phyloP scores from a whole-genome alignment of 2,888 invertebrate genomes.

The Chalcosyrphus nemorum region DNA sequence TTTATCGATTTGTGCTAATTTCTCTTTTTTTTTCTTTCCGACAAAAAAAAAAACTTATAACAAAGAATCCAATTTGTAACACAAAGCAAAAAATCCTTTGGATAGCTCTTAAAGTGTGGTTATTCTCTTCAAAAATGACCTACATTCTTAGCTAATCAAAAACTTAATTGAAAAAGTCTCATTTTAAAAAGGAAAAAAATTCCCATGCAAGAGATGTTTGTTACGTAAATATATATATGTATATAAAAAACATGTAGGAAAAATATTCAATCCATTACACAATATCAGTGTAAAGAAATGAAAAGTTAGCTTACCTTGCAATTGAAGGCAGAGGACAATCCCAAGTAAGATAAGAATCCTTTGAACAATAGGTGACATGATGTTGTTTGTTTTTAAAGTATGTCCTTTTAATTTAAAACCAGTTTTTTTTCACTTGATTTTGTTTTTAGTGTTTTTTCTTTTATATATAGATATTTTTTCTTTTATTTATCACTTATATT shows the following conservation, averaged over 20 bases:
- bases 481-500: neutral
- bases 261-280: slow-evolving; percentile 13
- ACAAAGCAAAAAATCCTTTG: neutral
- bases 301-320: slow-evolving; percentile 77
- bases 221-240: slow-evolving; percentile 39
- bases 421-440: neutral
- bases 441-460: neutral
- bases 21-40: neutral
- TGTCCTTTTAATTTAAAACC: neutral
- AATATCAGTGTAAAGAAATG: neutral
- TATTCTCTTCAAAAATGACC: slow-evolving; percentile 23
- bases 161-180: slow-evolving; percentile 13
- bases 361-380: slow-evolving; percentile 80
- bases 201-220: neutral
- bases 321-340: slow-evolving; percentile 78
- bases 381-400: slow-evolving; percentile 13
- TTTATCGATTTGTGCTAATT: slow-evolving; percentile 56
- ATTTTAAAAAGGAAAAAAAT: neutral
- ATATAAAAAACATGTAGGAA: neutral
- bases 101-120: neutral
- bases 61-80: neutral
- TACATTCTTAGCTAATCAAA: slow-evolving; percentile 10
- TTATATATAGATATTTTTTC: too few relatives aligned
- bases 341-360: slow-evolving; percentile 79
- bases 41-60: neutral